A percentile compares a stretch with the other conserved stretches of the same genome.
These are phyloP conservation scores for Diplogasteroides magnus DNA, from an alignment of 1,140 invertebrate genomes.

Conservation along the genomic window DNA sequence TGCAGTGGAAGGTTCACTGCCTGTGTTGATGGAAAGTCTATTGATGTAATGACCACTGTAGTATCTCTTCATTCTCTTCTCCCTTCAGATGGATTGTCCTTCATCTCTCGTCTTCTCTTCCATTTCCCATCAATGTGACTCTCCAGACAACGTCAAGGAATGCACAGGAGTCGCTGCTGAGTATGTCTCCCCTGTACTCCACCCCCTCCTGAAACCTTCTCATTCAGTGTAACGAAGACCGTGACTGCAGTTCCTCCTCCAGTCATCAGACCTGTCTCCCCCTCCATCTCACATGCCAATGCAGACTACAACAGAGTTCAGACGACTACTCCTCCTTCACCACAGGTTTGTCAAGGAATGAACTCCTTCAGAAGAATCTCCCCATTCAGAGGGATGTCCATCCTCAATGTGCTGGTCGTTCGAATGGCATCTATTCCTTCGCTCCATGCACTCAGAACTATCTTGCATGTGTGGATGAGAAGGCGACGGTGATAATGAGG, in stretches of 20 bases:
- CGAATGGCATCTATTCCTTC: slow-evolving; percentile 12
- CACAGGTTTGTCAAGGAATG: too few relatives aligned
- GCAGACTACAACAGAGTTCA: too few relatives aligned
- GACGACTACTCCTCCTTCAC: too few relatives aligned
- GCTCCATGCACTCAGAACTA: slow-evolving; percentile 7
- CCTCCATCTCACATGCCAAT: too few relatives aligned
- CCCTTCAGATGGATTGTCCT: neutral
- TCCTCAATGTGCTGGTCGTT: slow-evolving; percentile 2
- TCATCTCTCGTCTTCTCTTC: neutral
- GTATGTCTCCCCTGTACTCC: too few relatives aligned
- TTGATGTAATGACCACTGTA: neutral
- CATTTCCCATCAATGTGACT: neutral
- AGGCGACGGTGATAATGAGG: too few relatives aligned
- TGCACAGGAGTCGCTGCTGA: neutral
- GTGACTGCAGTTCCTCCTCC: neutral
- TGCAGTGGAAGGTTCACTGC: slow-evolving; percentile 5
- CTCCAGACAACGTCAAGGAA: neutral
- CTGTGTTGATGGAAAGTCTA: slow-evolving; percentile 11
- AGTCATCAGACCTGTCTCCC: too few relatives aligned
- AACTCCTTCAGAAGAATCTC: neutral
- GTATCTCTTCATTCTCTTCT: too few relatives aligned
- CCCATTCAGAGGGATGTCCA: neutral
- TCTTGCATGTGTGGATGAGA: neutral
- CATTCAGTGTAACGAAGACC: neutral
- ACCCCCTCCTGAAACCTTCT: too few relatives aligned